Evolutionary conservation across 2,113 vertebrate species (phyloP), one percentile per base, ranked within the genome.

Genomic region (Porphyrio hochstetteri): DNA sequence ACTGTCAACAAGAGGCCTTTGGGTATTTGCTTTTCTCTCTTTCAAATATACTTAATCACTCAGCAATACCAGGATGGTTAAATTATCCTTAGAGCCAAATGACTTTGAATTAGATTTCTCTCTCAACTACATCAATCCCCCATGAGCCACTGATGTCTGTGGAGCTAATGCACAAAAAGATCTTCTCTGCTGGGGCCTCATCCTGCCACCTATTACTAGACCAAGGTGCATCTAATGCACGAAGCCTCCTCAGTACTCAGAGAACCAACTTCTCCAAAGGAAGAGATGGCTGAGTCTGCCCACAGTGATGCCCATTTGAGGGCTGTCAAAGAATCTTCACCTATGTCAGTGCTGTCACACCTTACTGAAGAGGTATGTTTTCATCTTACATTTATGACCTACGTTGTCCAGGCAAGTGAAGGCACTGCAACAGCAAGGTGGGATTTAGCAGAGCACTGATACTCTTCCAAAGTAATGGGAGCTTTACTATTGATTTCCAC

Each of bases 21-120:
- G 92, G 90, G 90, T 94, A 38, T 97, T 96, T 95, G 87, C 82
- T 88, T 90, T 93, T 63, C 92, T 67, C 71, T 86, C 44, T 78
- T 88, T 86, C 85, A 93, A 77, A 83, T 13, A 83, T 29, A 56
- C 79, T 38, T 56, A 52, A 70, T 88, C 76, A 35, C 68, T 81
- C 88, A 57, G 88, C 72, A 94, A 36, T 59, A 52, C 46, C 68
- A 35, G 68, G 46, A 38, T 81, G 71, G 56, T 86, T 95, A 78
- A 81, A 90, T 64, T 88, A 89, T 27, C 88, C 90, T 70, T 14
- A 64, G 68, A 81, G 79, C 48, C 68, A 86, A 95, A 92, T 78
- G 92, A 94, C 95, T 94, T 95, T 96, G 93, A 83, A 59, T 85
- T 42, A 38, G 64, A 42, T 75, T 96, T 83, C 52, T 92, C 74